Evolutionary conservation across 2,113 vertebrate species (phyloP), one percentile per base, ranked within the genome.

Genomic region (Acanthisitta chloris): DNA sequence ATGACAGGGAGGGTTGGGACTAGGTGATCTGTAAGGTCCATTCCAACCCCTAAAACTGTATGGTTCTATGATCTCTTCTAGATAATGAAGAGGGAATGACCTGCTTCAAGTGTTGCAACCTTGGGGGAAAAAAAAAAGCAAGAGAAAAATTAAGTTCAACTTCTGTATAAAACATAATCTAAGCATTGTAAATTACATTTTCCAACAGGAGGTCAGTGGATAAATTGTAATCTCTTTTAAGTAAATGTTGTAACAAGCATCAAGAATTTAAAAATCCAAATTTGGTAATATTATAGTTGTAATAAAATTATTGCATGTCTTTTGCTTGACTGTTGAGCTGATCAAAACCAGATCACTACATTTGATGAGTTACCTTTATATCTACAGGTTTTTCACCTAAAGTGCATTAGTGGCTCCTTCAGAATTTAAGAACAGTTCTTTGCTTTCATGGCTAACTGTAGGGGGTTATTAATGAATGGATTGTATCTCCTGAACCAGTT

Each of bases 111-210:
- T 34, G 23, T 10, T 40, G 16, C 17, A 57, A 43, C 34, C 25
- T n/a, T 13, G 14, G 16, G 3, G 11, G 8, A 43, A 52, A 25
- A 15, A 9, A 33, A 34, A 34, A 6, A 40, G 38, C 51, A 55
- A 6, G 16, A 11, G 3, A 4, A 9, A 29, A 14, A 54, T n/a
- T n/a, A 62, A 24, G 9, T 64, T 65, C n/a, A 2, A 0, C 23
- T 92, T 84, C 64, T 77, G 3, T 34, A n/a, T 58, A 58, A 89
- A 86, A 80, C 34, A 31, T 54, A 70, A 48, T 55, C n/a, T 77
- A 72, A 46, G 6, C 26, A 46, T 9, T 73, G 5, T 25, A 77
- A 87, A 59, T 55, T 84, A 6, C 15, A 61, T 92, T 93, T 92
- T 92, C 3, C 1, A 73, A 17, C 10, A 73, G 90, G 45, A 78